Conservation (phyloP, 37 sponge, comb jelly and placozoan genomes). For the Halisarca cf. caerulea region DNA sequence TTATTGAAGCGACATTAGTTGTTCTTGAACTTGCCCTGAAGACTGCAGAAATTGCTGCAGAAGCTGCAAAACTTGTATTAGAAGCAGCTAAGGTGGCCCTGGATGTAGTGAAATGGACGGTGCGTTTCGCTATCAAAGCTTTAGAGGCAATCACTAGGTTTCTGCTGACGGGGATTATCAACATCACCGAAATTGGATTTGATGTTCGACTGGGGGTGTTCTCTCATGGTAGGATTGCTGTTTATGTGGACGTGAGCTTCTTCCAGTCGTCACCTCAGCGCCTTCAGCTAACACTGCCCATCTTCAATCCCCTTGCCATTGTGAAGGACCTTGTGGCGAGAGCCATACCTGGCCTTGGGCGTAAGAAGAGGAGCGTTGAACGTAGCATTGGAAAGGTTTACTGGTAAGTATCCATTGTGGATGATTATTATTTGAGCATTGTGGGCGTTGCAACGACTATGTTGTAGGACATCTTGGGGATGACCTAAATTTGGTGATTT, state of each 20-base stretch:
- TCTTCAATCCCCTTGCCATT: background rate
- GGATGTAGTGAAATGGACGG: background rate
- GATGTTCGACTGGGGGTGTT: background rate
- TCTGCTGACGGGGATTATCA: background rate
- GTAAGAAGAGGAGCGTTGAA: background rate
- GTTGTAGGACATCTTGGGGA: too few species aligned
- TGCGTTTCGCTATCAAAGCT: background rate
- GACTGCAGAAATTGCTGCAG: background rate
- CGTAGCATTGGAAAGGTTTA: background rate
- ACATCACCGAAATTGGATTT: constrained; percentile 19
- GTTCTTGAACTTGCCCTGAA: background rate
- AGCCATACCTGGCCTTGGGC: background rate
- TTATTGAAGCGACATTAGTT: background rate
- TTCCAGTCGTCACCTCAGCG: background rate
- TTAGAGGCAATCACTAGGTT: background rate
- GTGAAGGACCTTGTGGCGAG: background rate
- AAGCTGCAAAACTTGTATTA: background rate
- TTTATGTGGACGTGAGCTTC: background rate
- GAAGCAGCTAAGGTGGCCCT: constrained; percentile 13
- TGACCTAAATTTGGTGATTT: too few species aligned
- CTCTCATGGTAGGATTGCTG: background rate
- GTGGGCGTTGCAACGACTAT: too few species aligned
- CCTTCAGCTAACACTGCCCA: background rate
- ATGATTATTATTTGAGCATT: too few species aligned
- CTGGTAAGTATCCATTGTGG: too few species aligned